Conservation (phyloP, 2,797 vertebrate genomes). For the Sebastes minor region DNA sequence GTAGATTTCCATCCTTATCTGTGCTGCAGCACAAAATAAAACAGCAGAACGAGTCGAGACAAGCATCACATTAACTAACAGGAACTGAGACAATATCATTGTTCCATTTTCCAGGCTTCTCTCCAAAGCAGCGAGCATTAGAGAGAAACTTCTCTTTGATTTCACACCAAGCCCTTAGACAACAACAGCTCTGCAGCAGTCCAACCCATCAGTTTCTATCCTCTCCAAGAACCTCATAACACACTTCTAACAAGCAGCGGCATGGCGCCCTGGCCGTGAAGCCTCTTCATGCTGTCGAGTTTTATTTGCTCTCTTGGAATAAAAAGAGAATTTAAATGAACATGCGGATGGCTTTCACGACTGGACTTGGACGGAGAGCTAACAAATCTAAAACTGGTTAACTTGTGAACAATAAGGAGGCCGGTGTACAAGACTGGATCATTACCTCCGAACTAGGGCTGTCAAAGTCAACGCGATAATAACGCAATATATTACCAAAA, state of each 20-base stretch:
- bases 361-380: constrained; percentile 16
- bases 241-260: constrained; percentile 51
- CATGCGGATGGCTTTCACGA: constrained; percentile 22
- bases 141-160: constrained; percentile 54
- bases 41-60: constrained; percentile 3
- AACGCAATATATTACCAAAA: too few species aligned
- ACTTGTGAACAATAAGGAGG: constrained; percentile 1
- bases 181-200: constrained; percentile 52
- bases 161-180: constrained; percentile 49
- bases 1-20: not conserved
- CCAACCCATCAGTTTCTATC: constrained; percentile 28
- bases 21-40: not conserved
- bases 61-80: constrained; percentile 28
- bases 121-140: constrained; percentile 42
- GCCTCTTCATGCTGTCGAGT: constrained; percentile 23
- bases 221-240: constrained; percentile 35
- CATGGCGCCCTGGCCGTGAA: constrained; percentile 20
- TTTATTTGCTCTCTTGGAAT: constrained; percentile 40
- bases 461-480: too few species aligned
- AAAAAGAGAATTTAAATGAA: constrained; percentile 66
- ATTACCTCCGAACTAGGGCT: not conserved
- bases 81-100: constrained; percentile 17
- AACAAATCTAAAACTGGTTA: constrained; percentile 21
- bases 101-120: constrained; percentile 49
- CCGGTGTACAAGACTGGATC: not conserved